Evolutionary conservation across 2,113 vertebrate species (phyloP).

Genomic region (Meles meles): DNA sequence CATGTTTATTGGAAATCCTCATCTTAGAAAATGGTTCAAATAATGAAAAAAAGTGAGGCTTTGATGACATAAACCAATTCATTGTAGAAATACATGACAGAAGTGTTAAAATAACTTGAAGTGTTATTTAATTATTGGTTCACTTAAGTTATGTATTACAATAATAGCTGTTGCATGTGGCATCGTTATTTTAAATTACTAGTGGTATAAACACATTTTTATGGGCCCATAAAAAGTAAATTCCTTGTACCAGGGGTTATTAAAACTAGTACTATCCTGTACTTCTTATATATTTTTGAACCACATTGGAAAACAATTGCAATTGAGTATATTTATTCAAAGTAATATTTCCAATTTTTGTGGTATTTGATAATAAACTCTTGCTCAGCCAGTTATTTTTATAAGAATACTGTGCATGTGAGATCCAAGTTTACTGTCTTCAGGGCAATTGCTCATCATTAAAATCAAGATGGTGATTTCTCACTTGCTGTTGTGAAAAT

Average conservation of each 20-base stretch:
- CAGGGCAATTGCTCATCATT: not conserved
- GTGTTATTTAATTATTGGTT: conserved; percentile 64
- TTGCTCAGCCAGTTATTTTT: not conserved
- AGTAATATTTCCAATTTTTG: conserved; percentile 14
- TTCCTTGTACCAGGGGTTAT: conserved; percentile 41
- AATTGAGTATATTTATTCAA: conserved; percentile 2
- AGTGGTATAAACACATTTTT: conserved; percentile 68
- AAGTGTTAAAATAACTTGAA: conserved; percentile 66
- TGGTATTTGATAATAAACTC: not conserved
- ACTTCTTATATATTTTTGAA: conserved; percentile 41
- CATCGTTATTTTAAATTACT: conserved; percentile 72
- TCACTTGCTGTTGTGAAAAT: not conserved
- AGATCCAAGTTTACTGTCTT: not conserved
- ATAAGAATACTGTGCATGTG: not conserved
- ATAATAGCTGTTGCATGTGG: conserved; percentile 39
- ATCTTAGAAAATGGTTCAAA: conserved; percentile 49
- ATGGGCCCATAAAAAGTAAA: conserved; percentile 61
- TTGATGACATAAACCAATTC: conserved; percentile 47
- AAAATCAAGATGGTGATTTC: conserved; percentile 26
- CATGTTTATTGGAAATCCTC: conserved; percentile 31
- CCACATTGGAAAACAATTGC: not conserved
- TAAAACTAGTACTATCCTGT: conserved; percentile 41
- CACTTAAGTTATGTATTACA: conserved; percentile 42
- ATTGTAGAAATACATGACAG: conserved; percentile 42
- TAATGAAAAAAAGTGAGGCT: conserved; percentile 53